phyloP scores from a whole-genome alignment of 2,113 vertebrate species.

The Pelmatolapia mariae region DNA sequence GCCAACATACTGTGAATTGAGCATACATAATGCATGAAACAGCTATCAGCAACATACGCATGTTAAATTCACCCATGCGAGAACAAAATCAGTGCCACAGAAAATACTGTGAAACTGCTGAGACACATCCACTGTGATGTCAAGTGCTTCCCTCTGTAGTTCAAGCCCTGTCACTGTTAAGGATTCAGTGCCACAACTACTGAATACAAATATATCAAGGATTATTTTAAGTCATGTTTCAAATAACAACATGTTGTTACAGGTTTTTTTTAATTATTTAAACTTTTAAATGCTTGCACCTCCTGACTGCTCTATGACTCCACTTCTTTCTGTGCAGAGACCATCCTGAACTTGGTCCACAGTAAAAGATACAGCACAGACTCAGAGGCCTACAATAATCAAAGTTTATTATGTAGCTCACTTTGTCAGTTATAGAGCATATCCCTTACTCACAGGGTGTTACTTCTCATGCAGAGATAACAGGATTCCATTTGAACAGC shows the following conservation, averaged over 20 bases:
- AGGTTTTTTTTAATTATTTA: neutral
- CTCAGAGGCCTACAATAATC: constrained; percentile 13
- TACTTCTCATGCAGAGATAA: neutral
- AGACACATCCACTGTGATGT: neutral
- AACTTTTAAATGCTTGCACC: neutral
- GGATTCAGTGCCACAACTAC: neutral
- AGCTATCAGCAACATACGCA: neutral
- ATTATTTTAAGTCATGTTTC: neutral
- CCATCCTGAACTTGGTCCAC: neutral
- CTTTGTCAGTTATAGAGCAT: neutral
- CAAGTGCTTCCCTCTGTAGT: neutral
- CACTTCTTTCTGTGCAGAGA: neutral
- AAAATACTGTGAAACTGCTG: neutral
- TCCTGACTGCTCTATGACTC: neutral
- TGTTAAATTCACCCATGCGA: neutral
- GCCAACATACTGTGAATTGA: constrained; percentile 3
- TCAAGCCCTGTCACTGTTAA: neutral
- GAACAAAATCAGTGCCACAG: neutral
- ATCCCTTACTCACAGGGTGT: neutral
- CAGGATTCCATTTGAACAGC: constrained; percentile 45
- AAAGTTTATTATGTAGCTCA: constrained; percentile 49
- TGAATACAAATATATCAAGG: neutral
- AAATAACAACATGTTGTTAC: neutral
- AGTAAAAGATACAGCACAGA: neutral
- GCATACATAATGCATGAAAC: constrained; percentile 46